Conservation (phyloP, 2,113 vertebrate genomes). For the Marmota monax region DNA sequence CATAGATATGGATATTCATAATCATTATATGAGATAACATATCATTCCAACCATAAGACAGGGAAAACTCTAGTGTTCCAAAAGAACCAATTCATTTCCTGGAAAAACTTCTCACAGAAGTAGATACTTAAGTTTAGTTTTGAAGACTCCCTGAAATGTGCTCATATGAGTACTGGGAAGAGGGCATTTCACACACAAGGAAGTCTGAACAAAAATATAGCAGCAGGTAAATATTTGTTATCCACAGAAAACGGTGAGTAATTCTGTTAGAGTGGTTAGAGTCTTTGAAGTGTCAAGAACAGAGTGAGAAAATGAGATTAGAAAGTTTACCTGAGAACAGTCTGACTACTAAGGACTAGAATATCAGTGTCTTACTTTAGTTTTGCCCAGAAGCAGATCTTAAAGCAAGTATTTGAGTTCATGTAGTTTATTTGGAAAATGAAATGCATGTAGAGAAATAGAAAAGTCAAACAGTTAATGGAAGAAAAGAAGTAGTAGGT, state of each 20-base stretch:
- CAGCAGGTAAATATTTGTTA: background rate
- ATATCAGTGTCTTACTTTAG: background rate
- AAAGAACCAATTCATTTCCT: background rate
- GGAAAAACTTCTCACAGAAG: background rate
- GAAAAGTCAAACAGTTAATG: background rate
- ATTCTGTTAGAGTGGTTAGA: background rate
- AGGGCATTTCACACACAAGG: background rate
- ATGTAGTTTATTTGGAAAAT: background rate
- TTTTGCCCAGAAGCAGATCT: background rate
- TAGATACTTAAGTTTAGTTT: background rate
- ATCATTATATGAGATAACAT: background rate
- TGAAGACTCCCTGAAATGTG: background rate
- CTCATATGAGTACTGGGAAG: background rate
- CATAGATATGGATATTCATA: background rate
- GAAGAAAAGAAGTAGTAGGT: background rate
- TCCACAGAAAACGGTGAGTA: background rate
- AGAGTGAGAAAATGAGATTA: background rate
- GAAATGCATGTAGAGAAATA: background rate
- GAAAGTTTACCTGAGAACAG: background rate
- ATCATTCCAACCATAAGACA: background rate
- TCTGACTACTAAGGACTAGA: background rate
- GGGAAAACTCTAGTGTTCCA: background rate
- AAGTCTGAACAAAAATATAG: background rate
- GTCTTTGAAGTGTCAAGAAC: background rate
- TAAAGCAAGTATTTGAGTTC: background rate